Conservation (phyloP, 2,888 invertebrate species). For the Patella pellucida region DNA sequence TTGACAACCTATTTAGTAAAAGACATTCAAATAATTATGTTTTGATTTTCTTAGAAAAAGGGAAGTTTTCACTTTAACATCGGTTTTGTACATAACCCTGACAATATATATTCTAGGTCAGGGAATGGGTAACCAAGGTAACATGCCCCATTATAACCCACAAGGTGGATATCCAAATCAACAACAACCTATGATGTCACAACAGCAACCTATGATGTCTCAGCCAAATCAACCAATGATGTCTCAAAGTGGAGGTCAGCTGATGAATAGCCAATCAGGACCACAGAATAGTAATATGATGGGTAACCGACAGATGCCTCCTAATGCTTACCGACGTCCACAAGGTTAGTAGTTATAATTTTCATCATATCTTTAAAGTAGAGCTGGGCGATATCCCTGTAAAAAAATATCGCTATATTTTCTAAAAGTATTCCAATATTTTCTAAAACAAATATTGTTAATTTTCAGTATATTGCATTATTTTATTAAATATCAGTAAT, state of each 20-base stretch:
- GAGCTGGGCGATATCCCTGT: too few species aligned
- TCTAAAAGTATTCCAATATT: too few species aligned
- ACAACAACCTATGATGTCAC: constrained; percentile 50
- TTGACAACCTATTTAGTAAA: too few species aligned
- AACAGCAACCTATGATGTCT: constrained; percentile 51
- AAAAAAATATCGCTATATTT: too few species aligned
- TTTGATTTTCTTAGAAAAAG: too few species aligned
- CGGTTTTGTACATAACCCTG: too few species aligned
- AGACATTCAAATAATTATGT: too few species aligned
- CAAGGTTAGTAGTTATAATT: not conserved
- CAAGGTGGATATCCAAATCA: constrained; percentile 42
- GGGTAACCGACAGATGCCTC: constrained; percentile 40
- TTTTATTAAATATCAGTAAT: too few species aligned
- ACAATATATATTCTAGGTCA: not conserved
- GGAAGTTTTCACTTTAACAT: too few species aligned
- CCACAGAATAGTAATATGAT: constrained; percentile 37
- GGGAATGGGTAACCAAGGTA: constrained; percentile 5
- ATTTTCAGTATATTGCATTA: too few species aligned
- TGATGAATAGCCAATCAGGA: constrained; percentile 35
- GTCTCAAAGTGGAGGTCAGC: constrained; percentile 26
- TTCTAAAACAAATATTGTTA: too few species aligned
- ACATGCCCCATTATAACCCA: constrained; percentile 25
- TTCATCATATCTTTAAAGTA: too few species aligned
- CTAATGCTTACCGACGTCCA: constrained; percentile 32
- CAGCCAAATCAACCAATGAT: constrained; percentile 26